Evolutionary conservation across 2,888 invertebrate species (phyloP), one percentile per base, ranked within the genome.

Genomic region (Drosophila birchii): DNA sequence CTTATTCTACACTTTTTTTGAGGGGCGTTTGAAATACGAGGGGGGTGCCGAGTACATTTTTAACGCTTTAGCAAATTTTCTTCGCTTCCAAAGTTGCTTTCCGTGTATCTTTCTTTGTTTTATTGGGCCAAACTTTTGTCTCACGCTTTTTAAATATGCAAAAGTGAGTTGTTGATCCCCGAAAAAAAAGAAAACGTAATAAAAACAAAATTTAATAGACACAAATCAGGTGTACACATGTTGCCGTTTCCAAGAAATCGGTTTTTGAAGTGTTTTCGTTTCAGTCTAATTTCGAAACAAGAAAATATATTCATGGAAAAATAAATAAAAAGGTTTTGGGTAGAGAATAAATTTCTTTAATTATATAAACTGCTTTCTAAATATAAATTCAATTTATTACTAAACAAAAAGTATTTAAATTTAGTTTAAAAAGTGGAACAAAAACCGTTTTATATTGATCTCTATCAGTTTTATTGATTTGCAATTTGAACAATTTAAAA

Each of bases 1-100:
- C 54, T 67, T 58, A 54, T 54, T 60, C 53, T 39, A 59, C 59
- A 59, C 53, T 54, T 60, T 49, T 23, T 29, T 34, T 26, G 7
- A 41, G 29, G 44, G 20, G 4, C n/a, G 9, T 2, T 5, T 3
- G 14, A 18, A 16, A 18, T 11, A 26, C 14, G 14, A 51, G 20
- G 14, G 34, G 34, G 39, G 32, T 16, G 45, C 3, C 12, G 54
- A 79, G 86, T 81, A 69, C 73, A 84, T 84, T 81, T 84, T 77
- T 86, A 81, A 78, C 80, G 84, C 78, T 86, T 86, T 84, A 79
- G 74, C 79, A 67, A 74, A 78, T 79, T 80, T 75, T 75, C 74
- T 26, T 56, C 60, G 55, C 55, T 61, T 64, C 43, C 64, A 70
- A 61, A 72, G 64, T 73, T 63, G 56, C 64, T 59, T 64, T 57